phyloP scores from a whole-genome alignment of 53 echinoderm and acorn worm species.

The Glandiceps talaboti region DNA sequence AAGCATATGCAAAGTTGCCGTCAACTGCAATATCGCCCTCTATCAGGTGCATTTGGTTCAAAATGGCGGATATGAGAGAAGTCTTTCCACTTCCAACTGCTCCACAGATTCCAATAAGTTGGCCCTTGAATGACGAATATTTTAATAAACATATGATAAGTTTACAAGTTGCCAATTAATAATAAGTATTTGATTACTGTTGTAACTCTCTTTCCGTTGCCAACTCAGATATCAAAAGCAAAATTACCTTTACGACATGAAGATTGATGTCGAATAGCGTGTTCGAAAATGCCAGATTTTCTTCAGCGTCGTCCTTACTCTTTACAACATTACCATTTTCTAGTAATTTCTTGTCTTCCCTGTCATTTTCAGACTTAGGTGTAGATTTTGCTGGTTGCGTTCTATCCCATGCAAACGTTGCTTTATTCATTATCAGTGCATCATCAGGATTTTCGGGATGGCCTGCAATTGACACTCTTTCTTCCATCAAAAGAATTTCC shows the following conservation, averaged over 20 bases:
- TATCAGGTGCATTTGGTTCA: slow-evolving; percentile 77
- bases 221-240: too few relatives aligned
- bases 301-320: slow-evolving; percentile 11
- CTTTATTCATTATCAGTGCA: slow-evolving; percentile 35
- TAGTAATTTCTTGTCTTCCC: slow-evolving; percentile 16
- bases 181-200: too few relatives aligned
- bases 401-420: slow-evolving; percentile 83
- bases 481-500: slow-evolving; percentile 43
- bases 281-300: slow-evolving; percentile 2
- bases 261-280: not conserved
- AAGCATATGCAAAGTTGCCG: slow-evolving; percentile 84
- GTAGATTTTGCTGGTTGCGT: too few relatives aligned
- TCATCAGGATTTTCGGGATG: slow-evolving; percentile 13
- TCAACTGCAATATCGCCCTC: slow-evolving; percentile 48
- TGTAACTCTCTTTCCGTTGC: too few relatives aligned
- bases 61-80: slow-evolving; percentile 71
- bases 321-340: not conserved
- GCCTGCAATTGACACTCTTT: slow-evolving; percentile 29
- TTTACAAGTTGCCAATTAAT: too few relatives aligned
- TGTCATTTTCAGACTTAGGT: slow-evolving; percentile 19
- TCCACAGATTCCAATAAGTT: slow-evolving; percentile 74
- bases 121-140: slow-evolving; percentile 33
- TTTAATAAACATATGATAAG: too few relatives aligned
- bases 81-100: slow-evolving; percentile 81
- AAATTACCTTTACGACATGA: too few relatives aligned